Base-by-base conservation (phyloP, 2,113 vertebrate genomes). In the Tylochromis polylepis region DNA sequence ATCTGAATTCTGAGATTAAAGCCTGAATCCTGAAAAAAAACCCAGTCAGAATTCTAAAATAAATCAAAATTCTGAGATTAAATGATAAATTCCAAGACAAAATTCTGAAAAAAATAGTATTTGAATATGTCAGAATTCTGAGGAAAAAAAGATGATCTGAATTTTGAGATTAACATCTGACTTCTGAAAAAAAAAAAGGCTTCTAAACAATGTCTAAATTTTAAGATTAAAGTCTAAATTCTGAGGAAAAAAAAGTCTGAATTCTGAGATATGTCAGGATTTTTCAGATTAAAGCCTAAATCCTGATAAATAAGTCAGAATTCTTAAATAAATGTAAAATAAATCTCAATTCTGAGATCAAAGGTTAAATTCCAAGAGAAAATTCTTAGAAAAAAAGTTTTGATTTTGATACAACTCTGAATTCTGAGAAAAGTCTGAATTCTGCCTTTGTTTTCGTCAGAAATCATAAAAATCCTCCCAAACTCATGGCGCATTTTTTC, bases 201-300 rank as follows among this genome's bases (percentile, higher is more conserved):
- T 31, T 14, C 12, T 38, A n/a, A 65, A 67, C 34, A 36, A n/a
- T 65, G 3, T 65, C 6, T 36, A 8, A 2, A 65, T 65, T 36
- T 65, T 36, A n/a, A 65, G 36, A 43, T 70, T 1, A 67, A 67
- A 67, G 36, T 67, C 36, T 22, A 67, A 67, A 22, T 10, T 70
- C 62, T 43, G 12, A 43, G 12, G n/a, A 11, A 43, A 43, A 5
- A 70, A 70, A 70, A 24, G 9, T 43, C 12, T 43, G 24, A 22
- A 43, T 67, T 38, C 34, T 41, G 8, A 43, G n/a, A 43, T n/a
- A 1, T 62, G 59, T n/a, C 59, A 18, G 41, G 1, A 0, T 8
- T 36, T n/a, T 65, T 65, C 36, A 7, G 31, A 36, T 8, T 65
- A 36, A 36, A 36, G 31, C 18, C 60, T 65, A 18, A 65, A 36